Conservation (phyloP, 2,888 invertebrate species). For the Torymus aiolomorphi region DNA sequence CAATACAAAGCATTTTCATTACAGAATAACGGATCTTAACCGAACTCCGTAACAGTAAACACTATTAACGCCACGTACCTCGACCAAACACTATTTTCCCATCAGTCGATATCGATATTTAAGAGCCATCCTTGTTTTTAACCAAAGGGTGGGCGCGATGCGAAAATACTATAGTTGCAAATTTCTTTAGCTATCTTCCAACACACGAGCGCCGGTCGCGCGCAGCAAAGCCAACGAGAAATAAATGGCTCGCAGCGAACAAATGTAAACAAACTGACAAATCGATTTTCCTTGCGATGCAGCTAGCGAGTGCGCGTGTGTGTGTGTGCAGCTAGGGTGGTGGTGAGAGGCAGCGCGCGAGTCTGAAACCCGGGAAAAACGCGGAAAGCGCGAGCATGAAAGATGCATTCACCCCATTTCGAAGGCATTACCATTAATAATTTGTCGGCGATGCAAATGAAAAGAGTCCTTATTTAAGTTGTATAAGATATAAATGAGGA, state of each 20-base stretch:
- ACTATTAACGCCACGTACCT: too few relatives aligned
- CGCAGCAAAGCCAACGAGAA: background rate
- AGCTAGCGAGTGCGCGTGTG: background rate
- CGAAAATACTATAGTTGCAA: background rate
- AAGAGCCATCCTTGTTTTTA: too few relatives aligned
- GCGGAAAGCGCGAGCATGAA: background rate
- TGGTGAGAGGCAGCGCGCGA: background rate
- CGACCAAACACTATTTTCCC: too few relatives aligned
- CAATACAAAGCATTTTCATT: too few relatives aligned
- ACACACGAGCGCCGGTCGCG: too few relatives aligned
- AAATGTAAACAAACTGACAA: slow-evolving; percentile 46
- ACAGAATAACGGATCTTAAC: too few relatives aligned
- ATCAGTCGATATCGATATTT: too few relatives aligned
- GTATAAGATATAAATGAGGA: background rate
- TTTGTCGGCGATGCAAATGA: background rate
- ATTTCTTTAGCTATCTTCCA: too few relatives aligned
- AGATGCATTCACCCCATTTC: background rate
- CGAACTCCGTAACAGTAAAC: too few relatives aligned
- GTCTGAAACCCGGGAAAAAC: background rate
- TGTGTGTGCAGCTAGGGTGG: background rate
- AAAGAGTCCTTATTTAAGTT: slow-evolving; percentile 1
- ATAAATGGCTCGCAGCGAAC: slow-evolving; percentile 39
- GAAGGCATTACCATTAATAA: background rate
- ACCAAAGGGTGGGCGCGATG: too few relatives aligned
- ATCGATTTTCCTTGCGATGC: slow-evolving; percentile 43